Evolutionary conservation across 2,888 invertebrate species (phyloP), one percentile per base, ranked within the genome.

Genomic region (Metacarcinus magister): DNA sequence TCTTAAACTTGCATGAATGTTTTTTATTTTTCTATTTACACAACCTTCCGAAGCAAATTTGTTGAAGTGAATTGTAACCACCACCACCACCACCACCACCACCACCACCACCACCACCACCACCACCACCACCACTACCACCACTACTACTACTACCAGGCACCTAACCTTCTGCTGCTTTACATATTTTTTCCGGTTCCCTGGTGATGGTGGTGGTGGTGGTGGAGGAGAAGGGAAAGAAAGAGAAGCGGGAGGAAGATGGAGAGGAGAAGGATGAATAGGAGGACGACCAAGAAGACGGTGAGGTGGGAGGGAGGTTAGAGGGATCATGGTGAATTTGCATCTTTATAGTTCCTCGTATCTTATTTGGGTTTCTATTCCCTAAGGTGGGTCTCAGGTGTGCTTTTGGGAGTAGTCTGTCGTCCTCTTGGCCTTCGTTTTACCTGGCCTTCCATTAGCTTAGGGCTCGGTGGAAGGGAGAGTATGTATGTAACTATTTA

Each of bases 121-220:
- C 67, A 67, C 67, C 67, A 67, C 67, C 67, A 67, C 67, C 67
- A n/a, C 67, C 67, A 67, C 67, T n/a, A 67, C 67, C 67, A 67
- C 67, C n/a, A n/a, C 67, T 5, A 5, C 67, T 5, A 1, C n/a
- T 67, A 23, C 67, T 5, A 16, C n/a, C n/a, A 67, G n/a, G 67
- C 2, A n/a, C n/a, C 19, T 16, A n/a, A 67, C 67, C 5, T 23
- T 19, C 67, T 67, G 5, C n/a, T n/a, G 0, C 54, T 67, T 67
- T 67, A 67, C 67, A 23, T 23, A 54, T 54, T 16, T 54, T 54
- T 54, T 10, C 54, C 16, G 10, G 8, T 54, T 54, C 54, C 54
- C 54, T 54, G 16, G 10, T 13, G 54, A 54, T 13, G 54, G 54
- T 13, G 54, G 16, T 13, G 54, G 67, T 23, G 67, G 67, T 23